Evolutionary conservation across 2,113 vertebrate genomes (phyloP).

Genomic region (Mugil cephalus): DNA sequence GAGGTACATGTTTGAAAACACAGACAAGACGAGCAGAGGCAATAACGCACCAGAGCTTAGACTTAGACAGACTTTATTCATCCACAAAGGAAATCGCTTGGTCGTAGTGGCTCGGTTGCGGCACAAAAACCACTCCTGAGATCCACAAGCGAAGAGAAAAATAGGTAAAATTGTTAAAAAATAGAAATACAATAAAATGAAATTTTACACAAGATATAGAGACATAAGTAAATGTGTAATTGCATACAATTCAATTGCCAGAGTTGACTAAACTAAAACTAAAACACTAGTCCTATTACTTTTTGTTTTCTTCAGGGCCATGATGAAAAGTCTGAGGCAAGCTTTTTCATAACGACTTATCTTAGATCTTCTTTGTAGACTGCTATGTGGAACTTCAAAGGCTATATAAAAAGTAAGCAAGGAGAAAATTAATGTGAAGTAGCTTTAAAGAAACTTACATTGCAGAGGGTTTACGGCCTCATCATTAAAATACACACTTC

Average conservation of each 20-base stretch:
- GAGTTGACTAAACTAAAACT: no score
- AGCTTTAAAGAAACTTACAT: conserved; percentile 30
- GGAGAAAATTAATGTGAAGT: neutral
- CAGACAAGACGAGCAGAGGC: neutral
- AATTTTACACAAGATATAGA: no score
- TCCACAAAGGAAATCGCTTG: no score
- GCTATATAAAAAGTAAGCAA: neutral
- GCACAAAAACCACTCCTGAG: no score
- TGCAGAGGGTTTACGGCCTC: neutral
- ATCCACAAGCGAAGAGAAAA: no score
- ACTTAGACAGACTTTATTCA: no score
- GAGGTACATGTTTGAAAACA: conserved; percentile 52
- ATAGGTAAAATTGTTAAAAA: no score
- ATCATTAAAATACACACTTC: conserved; percentile 31
- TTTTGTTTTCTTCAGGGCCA: conserved; percentile 25
- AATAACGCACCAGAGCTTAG: neutral
- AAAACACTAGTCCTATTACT: no score
- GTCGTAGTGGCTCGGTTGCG: no score
- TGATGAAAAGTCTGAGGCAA: conserved; percentile 26
- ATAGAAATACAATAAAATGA: no score
- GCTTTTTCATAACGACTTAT: conserved; percentile 9
- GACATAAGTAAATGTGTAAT: no score
- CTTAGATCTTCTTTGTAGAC: conserved; percentile 12
- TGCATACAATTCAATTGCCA: no score
- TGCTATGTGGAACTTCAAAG: conserved; percentile 50